These are phyloP conservation scores for Mantis religiosa DNA, from an alignment of 2,888 invertebrate species.

Conservation along the genomic window DNA sequence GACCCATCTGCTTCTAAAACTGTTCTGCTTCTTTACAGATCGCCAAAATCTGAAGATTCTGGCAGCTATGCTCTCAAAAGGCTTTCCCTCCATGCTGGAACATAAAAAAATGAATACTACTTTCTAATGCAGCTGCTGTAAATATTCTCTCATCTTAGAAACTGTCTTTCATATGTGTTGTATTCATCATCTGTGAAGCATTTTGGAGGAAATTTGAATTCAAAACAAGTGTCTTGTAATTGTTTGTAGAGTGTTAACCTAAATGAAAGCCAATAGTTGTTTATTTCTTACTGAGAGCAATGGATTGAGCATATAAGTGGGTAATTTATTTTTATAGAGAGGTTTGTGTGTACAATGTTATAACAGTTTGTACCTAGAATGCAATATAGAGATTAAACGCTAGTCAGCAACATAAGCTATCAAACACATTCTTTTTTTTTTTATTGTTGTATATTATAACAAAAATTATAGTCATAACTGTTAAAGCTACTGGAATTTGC, in stretches of 20 bases:
- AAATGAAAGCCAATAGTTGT: neutral
- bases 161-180: neutral
- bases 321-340: neutral
- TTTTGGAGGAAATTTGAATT: neutral
- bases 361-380: neutral
- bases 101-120: neutral
- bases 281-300: neutral
- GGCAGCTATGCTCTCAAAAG: neutral
- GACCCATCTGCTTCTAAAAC: no score
- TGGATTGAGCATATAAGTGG: neutral
- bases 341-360: neutral
- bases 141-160: neutral
- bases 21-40: neutral
- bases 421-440: neutral
- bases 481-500: neutral
- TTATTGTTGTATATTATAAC: neutral
- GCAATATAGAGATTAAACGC: neutral
- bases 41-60: neutral
- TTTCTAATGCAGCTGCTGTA: neutral
- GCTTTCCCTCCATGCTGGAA: neutral
- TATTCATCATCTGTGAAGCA: neutral
- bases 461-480: neutral
- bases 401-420: neutral
- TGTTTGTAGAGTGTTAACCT: neutral
- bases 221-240: neutral